Evolutionary conservation across 2,113 vertebrate species (phyloP).

Genomic region (Athene noctua): DNA sequence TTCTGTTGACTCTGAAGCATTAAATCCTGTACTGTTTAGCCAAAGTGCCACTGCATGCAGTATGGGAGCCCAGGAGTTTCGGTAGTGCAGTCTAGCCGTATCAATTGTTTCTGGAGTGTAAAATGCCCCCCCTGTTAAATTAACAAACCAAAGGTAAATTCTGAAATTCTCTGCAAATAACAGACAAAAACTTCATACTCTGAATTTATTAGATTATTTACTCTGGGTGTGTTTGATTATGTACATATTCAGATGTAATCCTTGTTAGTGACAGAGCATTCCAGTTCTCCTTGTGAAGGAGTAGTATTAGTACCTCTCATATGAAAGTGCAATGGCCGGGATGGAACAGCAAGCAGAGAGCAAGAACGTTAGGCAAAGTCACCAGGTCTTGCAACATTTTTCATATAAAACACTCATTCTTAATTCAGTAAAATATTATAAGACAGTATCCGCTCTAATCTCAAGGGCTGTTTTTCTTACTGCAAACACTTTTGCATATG

Average conservation of each 20-base stretch:
- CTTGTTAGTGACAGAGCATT: background rate
- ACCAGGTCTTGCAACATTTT: background rate
- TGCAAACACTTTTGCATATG: background rate
- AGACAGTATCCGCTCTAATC: background rate
- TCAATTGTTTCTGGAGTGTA: conserved; percentile 99
- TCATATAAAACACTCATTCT: background rate
- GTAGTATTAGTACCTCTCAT: background rate
- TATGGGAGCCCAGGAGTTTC: conserved; percentile 93
- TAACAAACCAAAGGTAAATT: conserved; percentile 6
- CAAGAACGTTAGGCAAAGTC: background rate
- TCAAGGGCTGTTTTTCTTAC: background rate
- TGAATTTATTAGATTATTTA: background rate
- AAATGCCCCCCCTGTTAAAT: conserved; percentile 89
- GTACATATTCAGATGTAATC: background rate
- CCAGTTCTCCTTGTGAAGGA: background rate
- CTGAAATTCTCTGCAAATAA: background rate
- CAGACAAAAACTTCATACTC: background rate
- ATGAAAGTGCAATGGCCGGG: background rate
- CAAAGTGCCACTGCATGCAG: conserved; percentile 93
- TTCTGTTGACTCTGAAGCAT: conserved; percentile 72
- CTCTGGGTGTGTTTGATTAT: background rate
- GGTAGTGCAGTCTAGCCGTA: conserved; percentile 93
- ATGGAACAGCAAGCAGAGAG: background rate
- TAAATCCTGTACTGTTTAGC: conserved; percentile 92
- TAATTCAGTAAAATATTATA: background rate